phyloP scores from a whole-genome alignment of 2,888 invertebrate species.

The Glaucopsyche alexis region DNA sequence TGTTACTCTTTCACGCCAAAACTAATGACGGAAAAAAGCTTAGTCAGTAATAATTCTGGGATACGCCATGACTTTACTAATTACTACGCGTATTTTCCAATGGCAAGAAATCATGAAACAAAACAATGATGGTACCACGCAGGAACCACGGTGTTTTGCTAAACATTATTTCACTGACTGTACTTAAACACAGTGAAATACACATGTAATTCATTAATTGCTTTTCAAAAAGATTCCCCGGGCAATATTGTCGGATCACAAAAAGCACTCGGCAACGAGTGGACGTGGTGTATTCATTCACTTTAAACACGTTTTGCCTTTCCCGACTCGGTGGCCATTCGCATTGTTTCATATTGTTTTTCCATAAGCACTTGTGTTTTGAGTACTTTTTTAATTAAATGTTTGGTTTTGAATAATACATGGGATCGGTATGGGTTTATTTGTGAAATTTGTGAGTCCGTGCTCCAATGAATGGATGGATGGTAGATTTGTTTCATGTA shows the following conservation, averaged over 20 bases:
- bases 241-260: slow-evolving; percentile 25
- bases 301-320: slow-evolving; percentile 36
- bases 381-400: not conserved
- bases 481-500: not conserved
- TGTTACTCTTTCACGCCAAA: no score
- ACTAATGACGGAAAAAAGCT: no score
- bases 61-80: no score
- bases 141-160: no score
- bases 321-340: slow-evolving; percentile 38
- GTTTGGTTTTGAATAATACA: not conserved
- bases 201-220: slow-evolving; percentile 18
- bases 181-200: not conserved
- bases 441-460: not conserved
- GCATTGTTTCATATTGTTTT: slow-evolving; percentile 37
- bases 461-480: no score
- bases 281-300: slow-evolving; percentile 37
- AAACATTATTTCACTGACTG: no score
- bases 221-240: slow-evolving; percentile 17
- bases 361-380: slow-evolving; percentile 32
- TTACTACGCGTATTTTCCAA: no score
- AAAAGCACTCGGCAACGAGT: slow-evolving; percentile 36
- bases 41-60: no score
- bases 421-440: not conserved
- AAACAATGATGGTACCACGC: no score
- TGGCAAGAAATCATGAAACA: no score